A percentile compares a stretch with the other conserved stretches of the same genome.
phyloP scores from a whole-genome alignment of 2,113 vertebrate genomes.

The Hassar affinis region DNA sequence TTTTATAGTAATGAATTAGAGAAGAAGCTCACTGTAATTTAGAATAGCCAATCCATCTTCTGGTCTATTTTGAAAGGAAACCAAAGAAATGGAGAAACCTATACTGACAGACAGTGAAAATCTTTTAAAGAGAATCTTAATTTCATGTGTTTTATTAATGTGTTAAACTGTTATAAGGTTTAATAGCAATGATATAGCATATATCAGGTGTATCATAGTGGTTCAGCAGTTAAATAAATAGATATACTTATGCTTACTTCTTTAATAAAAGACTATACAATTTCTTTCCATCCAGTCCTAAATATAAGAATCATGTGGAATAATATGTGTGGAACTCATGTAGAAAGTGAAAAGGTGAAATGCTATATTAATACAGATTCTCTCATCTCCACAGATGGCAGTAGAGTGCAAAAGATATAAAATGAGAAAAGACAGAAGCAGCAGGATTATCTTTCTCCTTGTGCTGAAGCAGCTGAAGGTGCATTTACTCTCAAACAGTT shows the following conservation, averaged over 20 bases:
- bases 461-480: constrained; percentile 15
- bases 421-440: neutral
- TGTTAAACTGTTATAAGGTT: neutral
- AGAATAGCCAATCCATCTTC: too few species aligned
- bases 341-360: neutral
- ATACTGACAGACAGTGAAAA: neutral
- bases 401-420: constrained; percentile 38
- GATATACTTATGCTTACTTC: neutral
- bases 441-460: constrained; percentile 1
- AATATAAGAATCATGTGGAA: neutral
- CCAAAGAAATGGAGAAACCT: neutral
- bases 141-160: neutral
- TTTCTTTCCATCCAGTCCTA: neutral
- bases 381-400: constrained; percentile 53
- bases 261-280: neutral
- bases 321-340: neutral
- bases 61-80: neutral
- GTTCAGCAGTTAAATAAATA: neutral
- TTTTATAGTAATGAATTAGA: neutral
- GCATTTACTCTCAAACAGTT: neutral
- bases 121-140: neutral
- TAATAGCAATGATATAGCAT: neutral
- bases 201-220: neutral
- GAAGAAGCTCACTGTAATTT: neutral
- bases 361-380: neutral